Percentiles rank a stretch among this genome's conserved stretches.
Evolutionary conservation across 2,113 vertebrate species (phyloP).

Genomic region (Mixornis gularis): DNA sequence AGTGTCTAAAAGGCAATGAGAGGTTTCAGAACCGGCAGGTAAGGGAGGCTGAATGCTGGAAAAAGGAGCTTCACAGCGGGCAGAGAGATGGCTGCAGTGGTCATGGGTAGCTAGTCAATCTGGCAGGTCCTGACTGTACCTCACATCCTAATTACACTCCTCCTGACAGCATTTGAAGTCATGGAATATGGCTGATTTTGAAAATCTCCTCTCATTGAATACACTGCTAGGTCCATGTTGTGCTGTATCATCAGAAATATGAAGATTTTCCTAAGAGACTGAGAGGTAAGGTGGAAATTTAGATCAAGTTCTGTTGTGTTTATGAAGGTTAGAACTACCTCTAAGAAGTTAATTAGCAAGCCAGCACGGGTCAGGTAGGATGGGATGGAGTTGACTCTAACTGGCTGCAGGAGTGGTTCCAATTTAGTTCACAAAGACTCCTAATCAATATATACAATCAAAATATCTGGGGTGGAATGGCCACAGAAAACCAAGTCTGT

Average conservation of each 20-base stretch:
- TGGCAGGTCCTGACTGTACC: neutral
- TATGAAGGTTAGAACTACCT: neutral
- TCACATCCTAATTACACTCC: neutral
- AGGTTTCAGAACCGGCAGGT: slow-evolving; percentile 87
- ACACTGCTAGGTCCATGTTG: neutral
- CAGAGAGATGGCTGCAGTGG: neutral
- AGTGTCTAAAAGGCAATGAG: slow-evolving; percentile 75
- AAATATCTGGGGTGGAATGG: neutral
- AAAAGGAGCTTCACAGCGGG: neutral
- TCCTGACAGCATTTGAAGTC: neutral
- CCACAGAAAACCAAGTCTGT: neutral
- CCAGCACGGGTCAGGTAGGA: neutral
- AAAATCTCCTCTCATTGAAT: neutral
- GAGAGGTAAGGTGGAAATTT: neutral
- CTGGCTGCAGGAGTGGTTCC: neutral
- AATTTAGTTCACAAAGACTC: neutral
- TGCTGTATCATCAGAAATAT: neutral
- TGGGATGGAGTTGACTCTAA: neutral
- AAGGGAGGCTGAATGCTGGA: accelerated
- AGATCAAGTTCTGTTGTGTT: neutral
- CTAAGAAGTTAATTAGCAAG: neutral
- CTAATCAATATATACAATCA: neutral
- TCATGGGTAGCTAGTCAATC: too few species aligned
- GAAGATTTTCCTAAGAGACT: neutral
- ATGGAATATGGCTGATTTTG: neutral